Conservation (phyloP, 1,140 invertebrate species). For the Magallana angulata region DNA sequence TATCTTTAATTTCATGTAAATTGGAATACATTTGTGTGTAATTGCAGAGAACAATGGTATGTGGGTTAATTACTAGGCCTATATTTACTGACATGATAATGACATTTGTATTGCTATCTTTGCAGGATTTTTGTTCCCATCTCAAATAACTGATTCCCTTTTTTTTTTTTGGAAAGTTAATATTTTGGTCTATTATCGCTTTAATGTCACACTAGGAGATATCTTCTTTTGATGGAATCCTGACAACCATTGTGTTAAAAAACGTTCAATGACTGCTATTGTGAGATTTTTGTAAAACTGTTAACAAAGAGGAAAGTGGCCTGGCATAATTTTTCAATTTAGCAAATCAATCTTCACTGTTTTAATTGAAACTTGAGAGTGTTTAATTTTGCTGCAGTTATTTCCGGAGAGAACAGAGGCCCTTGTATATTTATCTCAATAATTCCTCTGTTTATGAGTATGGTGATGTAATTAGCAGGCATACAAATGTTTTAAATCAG, state of each 20-base stretch:
- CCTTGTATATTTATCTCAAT: constrained; percentile 5
- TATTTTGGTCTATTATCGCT: too few species aligned
- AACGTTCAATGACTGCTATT: not conserved
- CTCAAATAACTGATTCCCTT: too few species aligned
- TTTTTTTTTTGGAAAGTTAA: too few species aligned
- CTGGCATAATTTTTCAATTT: constrained; percentile 6
- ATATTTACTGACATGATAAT: too few species aligned
- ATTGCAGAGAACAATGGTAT: too few species aligned
- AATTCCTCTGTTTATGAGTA: not conserved
- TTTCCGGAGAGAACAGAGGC: not conserved
- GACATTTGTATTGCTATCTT: too few species aligned
- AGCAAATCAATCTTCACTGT: constrained; percentile 6
- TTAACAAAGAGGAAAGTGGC: not conserved
- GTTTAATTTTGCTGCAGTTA: not conserved
- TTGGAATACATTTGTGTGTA: too few species aligned
- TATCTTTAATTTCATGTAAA: too few species aligned
- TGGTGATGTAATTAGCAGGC: not conserved
- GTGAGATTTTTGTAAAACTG: not conserved
- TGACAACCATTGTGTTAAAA: not conserved
- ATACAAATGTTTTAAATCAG: not conserved
- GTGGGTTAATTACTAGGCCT: too few species aligned
- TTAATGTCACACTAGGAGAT: not conserved
- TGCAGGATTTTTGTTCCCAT: too few species aligned
- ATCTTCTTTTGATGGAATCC: not conserved
- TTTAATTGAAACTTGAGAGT: not conserved